These are phyloP conservation scores for Eucidaris tribuloides DNA, from an alignment of 35 echinoderm and acorn worm genomes.

Conservation along the genomic window DNA sequence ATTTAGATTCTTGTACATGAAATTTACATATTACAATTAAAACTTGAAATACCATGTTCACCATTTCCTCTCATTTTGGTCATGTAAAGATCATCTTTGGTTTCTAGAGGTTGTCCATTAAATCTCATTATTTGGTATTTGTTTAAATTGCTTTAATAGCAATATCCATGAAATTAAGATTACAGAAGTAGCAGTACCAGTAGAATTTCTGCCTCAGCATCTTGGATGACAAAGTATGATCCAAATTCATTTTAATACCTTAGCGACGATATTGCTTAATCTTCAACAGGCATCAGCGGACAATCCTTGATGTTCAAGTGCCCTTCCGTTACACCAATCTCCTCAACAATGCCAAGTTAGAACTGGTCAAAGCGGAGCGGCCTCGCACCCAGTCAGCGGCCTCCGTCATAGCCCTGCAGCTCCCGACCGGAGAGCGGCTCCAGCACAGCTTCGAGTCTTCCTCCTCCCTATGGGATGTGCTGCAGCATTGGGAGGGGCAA, in stretches of 20 bases:
- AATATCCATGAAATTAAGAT: neutral
- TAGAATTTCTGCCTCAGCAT: neutral
- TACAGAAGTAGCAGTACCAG: neutral
- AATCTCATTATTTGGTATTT: neutral
- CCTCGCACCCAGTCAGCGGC: conserved; percentile 46
- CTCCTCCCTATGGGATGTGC: conserved; percentile 58
- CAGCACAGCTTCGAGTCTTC: conserved; percentile 65
- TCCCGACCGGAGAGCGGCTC: conserved; percentile 65
- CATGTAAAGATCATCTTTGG: too few relatives aligned
- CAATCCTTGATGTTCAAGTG: conserved; percentile 70
- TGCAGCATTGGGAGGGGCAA: conserved; percentile 66
- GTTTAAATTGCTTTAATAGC: too few relatives aligned
- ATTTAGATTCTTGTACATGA: too few relatives aligned
- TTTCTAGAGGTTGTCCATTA: neutral
- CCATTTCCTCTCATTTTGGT: too few relatives aligned
- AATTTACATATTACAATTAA: too few relatives aligned
- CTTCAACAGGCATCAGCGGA: conserved; percentile 63
- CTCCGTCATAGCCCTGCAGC: conserved; percentile 69
- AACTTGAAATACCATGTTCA: too few relatives aligned
- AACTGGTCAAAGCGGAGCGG: conserved; percentile 67
- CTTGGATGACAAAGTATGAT: neutral
- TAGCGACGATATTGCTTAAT: too few relatives aligned
- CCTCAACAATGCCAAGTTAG: conserved; percentile 89
- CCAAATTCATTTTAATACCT: neutral
- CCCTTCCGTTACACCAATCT: conserved; percentile 85